A percentile compares a stretch with the other conserved stretches of the same genome.
Conservation (phyloP, 2,797 vertebrate species). For the Phrynocephalus forsythii region DNA sequence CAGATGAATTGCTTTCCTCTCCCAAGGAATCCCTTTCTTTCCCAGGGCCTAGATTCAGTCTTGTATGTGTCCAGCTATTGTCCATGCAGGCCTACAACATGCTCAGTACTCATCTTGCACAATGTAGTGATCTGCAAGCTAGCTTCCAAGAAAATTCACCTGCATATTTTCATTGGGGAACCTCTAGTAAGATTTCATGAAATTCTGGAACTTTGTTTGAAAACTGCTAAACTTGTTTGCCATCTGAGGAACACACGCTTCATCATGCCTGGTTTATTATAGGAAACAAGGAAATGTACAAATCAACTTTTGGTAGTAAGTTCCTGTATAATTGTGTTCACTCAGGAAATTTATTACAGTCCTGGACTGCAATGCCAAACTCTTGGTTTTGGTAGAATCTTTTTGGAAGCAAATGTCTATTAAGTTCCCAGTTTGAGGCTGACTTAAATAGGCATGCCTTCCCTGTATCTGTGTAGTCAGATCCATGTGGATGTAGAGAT, state of each 20-base stretch:
- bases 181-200: background rate
- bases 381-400: background rate
- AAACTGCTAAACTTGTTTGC: background rate
- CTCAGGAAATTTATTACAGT: background rate
- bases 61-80: too few species aligned
- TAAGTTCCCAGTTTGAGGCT: background rate
- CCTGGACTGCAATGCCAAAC: background rate
- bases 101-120: background rate
- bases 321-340: background rate
- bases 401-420: too few species aligned
- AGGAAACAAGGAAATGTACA: background rate
- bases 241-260: background rate
- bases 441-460: background rate
- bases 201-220: background rate
- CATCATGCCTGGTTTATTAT: background rate
- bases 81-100: background rate
- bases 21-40: background rate
- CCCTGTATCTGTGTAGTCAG: background rate
- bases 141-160: background rate
- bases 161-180: background rate
- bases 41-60: background rate
- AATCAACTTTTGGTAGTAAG: background rate
- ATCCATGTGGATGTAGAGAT: background rate
- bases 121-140: background rate
- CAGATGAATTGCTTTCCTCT: background rate